These are phyloP conservation scores for Microctenopoma stevenorrisi DNA, from an alignment of 2,797 vertebrate genomes.

Conservation along the genomic window DNA sequence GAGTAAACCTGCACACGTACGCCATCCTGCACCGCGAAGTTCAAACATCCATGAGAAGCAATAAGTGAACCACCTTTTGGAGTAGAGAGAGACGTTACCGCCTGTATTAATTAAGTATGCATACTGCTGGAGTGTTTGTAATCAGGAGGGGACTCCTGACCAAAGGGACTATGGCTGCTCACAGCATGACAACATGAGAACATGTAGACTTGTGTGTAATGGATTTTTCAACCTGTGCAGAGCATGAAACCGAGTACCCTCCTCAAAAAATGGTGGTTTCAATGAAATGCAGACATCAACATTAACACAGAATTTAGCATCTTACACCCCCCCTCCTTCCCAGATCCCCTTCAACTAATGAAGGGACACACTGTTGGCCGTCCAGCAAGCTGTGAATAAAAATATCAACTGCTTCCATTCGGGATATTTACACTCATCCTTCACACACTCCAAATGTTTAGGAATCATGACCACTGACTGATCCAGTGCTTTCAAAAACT, in stretches of 20 bases:
- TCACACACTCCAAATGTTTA: constrained; percentile 81
- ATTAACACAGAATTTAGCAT: constrained; percentile 81
- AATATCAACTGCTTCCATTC: constrained; percentile 84
- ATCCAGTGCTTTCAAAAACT: constrained; percentile 77
- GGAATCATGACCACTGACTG: constrained; percentile 79
- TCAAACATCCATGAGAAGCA: not conserved
- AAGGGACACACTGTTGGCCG: constrained; percentile 81
- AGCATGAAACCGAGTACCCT: constrained; percentile 46
- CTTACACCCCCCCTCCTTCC: constrained; percentile 53
- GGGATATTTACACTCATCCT: constrained; percentile 83
- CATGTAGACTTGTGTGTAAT: constrained; percentile 15
- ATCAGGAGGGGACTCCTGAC: constrained; percentile 7
- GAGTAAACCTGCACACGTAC: not conserved
- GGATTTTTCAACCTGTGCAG: constrained; percentile 62
- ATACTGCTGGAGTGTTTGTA: no score
- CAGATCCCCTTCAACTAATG: constrained; percentile 76
- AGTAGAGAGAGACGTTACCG: not conserved
- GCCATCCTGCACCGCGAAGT: not conserved
- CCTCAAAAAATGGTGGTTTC: constrained; percentile 68
- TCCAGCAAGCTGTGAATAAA: constrained; percentile 78
- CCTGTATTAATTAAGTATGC: no score
- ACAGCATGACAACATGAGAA: constrained; percentile 37
- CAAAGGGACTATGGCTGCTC: constrained; percentile 31
- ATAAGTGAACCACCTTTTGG: not conserved
- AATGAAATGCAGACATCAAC: constrained; percentile 85